Evolutionary conservation across 2,113 vertebrate species (phyloP).

Genomic region (Myocastor coypus): DNA sequence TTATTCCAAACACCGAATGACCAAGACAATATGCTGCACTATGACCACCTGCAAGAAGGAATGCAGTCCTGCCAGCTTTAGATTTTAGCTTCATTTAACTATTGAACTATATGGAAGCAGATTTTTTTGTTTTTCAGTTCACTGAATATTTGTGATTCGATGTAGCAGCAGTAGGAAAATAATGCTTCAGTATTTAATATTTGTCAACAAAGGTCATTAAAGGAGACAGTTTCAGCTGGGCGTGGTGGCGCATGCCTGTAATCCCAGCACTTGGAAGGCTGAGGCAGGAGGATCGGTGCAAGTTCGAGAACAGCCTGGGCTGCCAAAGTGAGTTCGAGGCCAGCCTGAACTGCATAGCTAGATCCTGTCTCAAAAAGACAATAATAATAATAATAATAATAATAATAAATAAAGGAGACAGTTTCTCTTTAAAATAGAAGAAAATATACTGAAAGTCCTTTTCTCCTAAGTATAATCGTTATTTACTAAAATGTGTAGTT

Average conservation of each 20-base stretch:
- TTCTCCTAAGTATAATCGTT: not conserved
- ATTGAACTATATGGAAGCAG: not conserved
- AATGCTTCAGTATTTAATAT: not conserved
- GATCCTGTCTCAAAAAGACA: no score
- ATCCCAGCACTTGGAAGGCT: no score
- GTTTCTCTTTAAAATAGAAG: conserved; percentile 36
- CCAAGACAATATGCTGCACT: not conserved
- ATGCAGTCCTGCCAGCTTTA: not conserved
- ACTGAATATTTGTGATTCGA: not conserved
- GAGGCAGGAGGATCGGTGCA: no score
- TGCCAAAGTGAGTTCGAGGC: no score
- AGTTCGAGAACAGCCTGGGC: no score
- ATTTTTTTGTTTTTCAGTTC: not conserved
- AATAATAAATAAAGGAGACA: no score
- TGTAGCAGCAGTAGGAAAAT: not conserved
- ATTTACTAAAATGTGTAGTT: conserved; percentile 23
- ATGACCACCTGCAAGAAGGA: not conserved
- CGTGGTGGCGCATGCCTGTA: no score
- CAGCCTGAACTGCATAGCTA: no score
- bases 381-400: no score
- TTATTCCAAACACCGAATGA: not conserved
- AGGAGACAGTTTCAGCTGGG: no score
- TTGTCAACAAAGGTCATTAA: conserved; percentile 24
- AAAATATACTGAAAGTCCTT: not conserved
- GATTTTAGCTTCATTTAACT: not conserved